These are phyloP conservation scores for Smittia aterrima DNA, from an alignment of 2,888 invertebrate genomes.

Conservation along the genomic window DNA sequence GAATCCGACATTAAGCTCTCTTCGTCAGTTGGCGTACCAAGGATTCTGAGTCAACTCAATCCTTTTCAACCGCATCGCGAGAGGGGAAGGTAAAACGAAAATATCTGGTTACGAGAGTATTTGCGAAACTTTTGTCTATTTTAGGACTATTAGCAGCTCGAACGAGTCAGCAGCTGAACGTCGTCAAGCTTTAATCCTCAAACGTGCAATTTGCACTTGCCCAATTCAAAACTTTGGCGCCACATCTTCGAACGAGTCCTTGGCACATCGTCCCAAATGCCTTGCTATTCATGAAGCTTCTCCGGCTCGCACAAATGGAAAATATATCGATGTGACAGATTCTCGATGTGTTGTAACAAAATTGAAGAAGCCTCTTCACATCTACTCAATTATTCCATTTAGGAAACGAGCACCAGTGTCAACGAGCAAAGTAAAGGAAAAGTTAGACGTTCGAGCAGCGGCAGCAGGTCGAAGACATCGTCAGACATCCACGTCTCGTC, in stretches of 20 bases:
- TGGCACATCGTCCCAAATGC: neutral
- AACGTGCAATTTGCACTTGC: conserved; percentile 24
- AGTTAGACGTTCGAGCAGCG: conserved; percentile 65
- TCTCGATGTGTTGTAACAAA: conserved; percentile 36
- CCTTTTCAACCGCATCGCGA: too few relatives aligned
- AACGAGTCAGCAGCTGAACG: conserved; percentile 22
- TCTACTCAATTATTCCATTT: conserved; percentile 44
- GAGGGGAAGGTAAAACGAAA: conserved; percentile 49
- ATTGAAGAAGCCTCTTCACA: conserved; percentile 44
- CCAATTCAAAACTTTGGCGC: neutral
- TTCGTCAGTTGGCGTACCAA: too few relatives aligned
- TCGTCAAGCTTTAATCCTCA: conserved; percentile 18
- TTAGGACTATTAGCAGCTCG: conserved; percentile 31
- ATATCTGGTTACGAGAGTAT: conserved; percentile 75
- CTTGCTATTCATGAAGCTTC: neutral
- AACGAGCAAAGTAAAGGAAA: neutral
- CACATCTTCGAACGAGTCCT: conserved; percentile 4
- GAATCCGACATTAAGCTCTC: too few relatives aligned
- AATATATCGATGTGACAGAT: neutral
- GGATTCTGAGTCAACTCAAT: too few relatives aligned
- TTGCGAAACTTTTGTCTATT: conserved; percentile 50
- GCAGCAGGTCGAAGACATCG: conserved; percentile 65
- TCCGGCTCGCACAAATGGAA: neutral
- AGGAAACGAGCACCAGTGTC: neutral
- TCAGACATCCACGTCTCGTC: conserved; percentile 78